Conservation (phyloP, 2,888 invertebrate species). For the Gortyna flavago region DNA sequence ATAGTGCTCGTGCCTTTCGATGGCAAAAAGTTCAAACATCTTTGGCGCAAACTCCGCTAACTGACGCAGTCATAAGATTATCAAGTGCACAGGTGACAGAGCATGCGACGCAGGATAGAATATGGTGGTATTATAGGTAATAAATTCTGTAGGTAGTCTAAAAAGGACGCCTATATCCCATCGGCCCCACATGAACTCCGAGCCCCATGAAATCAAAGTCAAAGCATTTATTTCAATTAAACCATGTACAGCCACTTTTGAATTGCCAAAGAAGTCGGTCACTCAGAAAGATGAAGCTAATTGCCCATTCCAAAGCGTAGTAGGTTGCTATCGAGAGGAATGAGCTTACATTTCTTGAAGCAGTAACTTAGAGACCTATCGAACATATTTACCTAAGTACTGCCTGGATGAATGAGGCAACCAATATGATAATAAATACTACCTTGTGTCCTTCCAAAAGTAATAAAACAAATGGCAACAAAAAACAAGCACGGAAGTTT, state of each 20-base stretch:
- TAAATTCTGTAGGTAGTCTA: too few relatives aligned
- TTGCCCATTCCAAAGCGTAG: background rate
- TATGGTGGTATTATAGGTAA: too few relatives aligned
- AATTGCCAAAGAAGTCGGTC: background rate
- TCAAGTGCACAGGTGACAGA: too few relatives aligned
- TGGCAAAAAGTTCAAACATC: too few relatives aligned
- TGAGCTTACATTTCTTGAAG: background rate
- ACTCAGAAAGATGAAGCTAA: background rate
- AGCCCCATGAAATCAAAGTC: background rate
- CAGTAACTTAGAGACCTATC: background rate
- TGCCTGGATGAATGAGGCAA: background rate
- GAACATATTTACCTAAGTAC: background rate
- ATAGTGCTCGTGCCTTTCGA: too few relatives aligned
- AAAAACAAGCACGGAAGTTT: background rate
- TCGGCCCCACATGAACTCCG: background rate
- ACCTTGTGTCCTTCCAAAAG: conserved; percentile 9
- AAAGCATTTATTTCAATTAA: background rate
- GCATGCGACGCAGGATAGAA: too few relatives aligned
- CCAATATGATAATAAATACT: conserved; percentile 13
- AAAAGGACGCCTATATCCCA: too few relatives aligned
- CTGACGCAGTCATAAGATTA: too few relatives aligned
- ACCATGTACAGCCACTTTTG: background rate
- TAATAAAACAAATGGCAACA: conserved; percentile 21
- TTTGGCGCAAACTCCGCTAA: too few relatives aligned
- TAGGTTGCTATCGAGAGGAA: background rate